A percentile compares a stretch with the other conserved stretches of the same genome.
Evolutionary conservation across 2,888 invertebrate genomes (phyloP).

Genomic region (Pollenia labialis): DNA sequence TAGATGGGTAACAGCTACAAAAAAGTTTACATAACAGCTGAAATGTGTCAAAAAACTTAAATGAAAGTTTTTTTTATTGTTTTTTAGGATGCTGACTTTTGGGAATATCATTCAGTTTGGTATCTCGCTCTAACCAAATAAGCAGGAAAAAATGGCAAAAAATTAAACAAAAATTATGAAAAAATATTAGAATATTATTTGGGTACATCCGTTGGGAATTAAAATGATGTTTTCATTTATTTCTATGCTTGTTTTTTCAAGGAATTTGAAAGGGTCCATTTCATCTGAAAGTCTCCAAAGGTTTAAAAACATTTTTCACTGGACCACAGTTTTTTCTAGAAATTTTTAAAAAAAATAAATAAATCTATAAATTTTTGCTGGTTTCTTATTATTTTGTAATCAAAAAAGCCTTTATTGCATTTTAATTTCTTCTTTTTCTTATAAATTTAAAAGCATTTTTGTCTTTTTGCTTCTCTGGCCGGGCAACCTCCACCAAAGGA

Average conservation of each 20-base stretch:
- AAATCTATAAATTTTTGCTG: slow-evolving; percentile 8
- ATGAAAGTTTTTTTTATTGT: slow-evolving; percentile 60
- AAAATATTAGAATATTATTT: slow-evolving; percentile 64
- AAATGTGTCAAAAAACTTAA: slow-evolving; percentile 73
- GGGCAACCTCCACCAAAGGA: slow-evolving; percentile 31
- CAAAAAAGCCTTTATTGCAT: slow-evolving; percentile 49
- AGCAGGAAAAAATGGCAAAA: slow-evolving; percentile 19
- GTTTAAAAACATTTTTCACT: slow-evolving; percentile 36
- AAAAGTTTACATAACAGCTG: slow-evolving; percentile 69
- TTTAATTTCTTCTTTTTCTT: slow-evolving; percentile 52
- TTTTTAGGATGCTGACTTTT: slow-evolving; percentile 60
- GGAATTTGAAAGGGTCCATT: slow-evolving; percentile 7
- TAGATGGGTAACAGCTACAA: slow-evolving; percentile 8
- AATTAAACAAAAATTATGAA: slow-evolving; percentile 40
- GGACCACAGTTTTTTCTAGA: slow-evolving; percentile 4
- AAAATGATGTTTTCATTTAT: slow-evolving; percentile 55
- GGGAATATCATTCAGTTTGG: slow-evolving; percentile 60
- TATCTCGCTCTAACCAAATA: slow-evolving; percentile 42
- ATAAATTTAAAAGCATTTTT: not conserved
- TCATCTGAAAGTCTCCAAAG: slow-evolving; percentile 51
- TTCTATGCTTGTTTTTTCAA: slow-evolving; percentile 19
- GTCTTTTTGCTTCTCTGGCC: not conserved
- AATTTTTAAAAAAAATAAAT: slow-evolving; percentile 24
- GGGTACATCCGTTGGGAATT: slow-evolving; percentile 59
- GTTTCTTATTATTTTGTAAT: slow-evolving; percentile 63